Conservation (phyloP, 2,888 invertebrate genomes). For the Callosobruchus maculatus region DNA sequence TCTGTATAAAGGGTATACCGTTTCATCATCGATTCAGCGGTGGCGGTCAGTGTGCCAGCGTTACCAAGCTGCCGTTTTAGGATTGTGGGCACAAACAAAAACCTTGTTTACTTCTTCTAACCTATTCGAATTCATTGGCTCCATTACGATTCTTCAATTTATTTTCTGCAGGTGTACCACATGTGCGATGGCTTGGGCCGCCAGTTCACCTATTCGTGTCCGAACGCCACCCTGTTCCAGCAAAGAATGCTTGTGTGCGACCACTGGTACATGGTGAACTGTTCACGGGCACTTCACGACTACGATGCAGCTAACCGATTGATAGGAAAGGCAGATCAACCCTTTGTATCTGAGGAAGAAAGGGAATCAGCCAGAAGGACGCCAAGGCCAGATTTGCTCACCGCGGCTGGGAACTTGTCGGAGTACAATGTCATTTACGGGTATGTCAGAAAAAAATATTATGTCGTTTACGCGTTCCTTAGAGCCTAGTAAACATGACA, state of each 20-base stretch:
- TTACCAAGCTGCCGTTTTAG: too few species aligned
- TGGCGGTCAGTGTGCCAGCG: too few species aligned
- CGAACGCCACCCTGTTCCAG: constrained; percentile 76
- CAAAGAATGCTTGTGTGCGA: constrained; percentile 78
- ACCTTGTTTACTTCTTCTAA: too few species aligned
- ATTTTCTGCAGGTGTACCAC: constrained; percentile 63
- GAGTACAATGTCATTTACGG: constrained; percentile 38
- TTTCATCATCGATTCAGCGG: too few species aligned
- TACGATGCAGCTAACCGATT: constrained; percentile 64
- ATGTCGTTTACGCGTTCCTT: too few species aligned
- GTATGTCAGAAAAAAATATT: constrained; percentile 12
- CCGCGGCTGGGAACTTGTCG: constrained; percentile 48
- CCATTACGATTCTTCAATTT: background rate
- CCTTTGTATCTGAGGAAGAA: constrained; percentile 62
- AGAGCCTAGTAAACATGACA: too few species aligned
- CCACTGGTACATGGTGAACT: constrained; percentile 81
- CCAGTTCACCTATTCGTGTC: constrained; percentile 75
- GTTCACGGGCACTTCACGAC: constrained; percentile 67
- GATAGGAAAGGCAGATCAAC: constrained; percentile 69
- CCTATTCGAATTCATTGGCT: too few species aligned
- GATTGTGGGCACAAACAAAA: too few species aligned
- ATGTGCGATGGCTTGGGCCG: constrained; percentile 76
- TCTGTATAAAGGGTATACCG: too few species aligned
- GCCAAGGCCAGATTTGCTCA: constrained; percentile 66
- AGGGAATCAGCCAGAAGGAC: constrained; percentile 63